Evolutionary conservation across 2,888 invertebrate species (phyloP).

Genomic region (Opisthograptis luteolata): DNA sequence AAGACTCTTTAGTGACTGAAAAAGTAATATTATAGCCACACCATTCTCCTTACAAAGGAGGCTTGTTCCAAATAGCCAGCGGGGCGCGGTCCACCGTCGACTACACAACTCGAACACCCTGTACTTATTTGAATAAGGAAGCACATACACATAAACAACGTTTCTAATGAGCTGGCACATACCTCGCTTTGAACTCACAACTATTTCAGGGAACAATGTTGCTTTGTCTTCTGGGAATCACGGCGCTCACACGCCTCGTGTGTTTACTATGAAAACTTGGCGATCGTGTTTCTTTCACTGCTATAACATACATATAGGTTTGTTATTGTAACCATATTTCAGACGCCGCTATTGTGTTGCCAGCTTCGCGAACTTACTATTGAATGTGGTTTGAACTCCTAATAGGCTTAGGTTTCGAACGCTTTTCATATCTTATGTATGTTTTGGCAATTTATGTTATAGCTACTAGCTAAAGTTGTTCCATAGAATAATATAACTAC

Average conservation of each 20-base stretch:
- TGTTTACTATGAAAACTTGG: constrained; percentile 72
- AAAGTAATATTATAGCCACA: no score
- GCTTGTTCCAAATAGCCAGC: not conserved
- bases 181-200: constrained; percentile 62
- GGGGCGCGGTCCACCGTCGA: not conserved
- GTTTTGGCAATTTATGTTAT: no score
- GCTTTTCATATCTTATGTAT: no score
- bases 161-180: constrained; percentile 63
- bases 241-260: constrained; percentile 63
- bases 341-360: constrained; percentile 37
- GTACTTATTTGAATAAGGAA: constrained; percentile 16
- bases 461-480: no score
- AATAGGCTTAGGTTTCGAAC: no score
- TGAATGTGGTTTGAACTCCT: not conserved
- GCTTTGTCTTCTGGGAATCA: constrained; percentile 74
- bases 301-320: constrained; percentile 45
- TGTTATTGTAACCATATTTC: constrained; percentile 50
- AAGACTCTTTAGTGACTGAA: no score
- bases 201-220: constrained; percentile 74
- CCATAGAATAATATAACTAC: no score
- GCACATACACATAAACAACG: constrained; percentile 50
- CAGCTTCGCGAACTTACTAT: not conserved
- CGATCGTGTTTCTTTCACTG: constrained; percentile 51
- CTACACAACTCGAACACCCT: constrained; percentile 1
- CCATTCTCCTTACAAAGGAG: not conserved